These are phyloP conservation scores for Portunus trituberculatus DNA, from an alignment of 1,140 invertebrate genomes.

Conservation along the genomic window DNA sequence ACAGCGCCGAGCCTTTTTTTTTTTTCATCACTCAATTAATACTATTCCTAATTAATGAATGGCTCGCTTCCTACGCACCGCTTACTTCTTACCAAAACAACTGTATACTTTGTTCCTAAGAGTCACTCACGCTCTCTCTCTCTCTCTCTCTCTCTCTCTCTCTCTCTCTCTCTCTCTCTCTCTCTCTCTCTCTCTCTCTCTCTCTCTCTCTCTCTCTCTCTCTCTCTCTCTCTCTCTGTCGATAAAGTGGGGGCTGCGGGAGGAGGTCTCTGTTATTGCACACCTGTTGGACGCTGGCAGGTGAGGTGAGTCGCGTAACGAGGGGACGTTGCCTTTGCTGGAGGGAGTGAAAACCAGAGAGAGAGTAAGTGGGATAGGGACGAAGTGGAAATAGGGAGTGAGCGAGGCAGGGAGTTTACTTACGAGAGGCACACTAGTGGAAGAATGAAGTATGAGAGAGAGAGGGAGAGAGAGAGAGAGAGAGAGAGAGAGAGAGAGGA, in stretches of 20 bases:
- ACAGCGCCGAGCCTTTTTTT: not conserved
- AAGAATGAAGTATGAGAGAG: not conserved
- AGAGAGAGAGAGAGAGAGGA: not conserved
- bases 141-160: not conserved
- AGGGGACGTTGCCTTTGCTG: not conserved
- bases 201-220: not conserved
- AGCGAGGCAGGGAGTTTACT: too few species aligned
- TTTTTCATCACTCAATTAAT: not conserved
- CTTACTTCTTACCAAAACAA: too few species aligned
- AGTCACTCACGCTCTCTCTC: too few species aligned
- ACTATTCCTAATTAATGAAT: not conserved
- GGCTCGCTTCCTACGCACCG: not conserved
- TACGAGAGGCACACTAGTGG: not conserved
- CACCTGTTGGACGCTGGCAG: not conserved
- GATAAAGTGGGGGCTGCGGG: not conserved
- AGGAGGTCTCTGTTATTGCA: not conserved
- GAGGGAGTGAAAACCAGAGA: not conserved
- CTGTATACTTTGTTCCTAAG: too few species aligned
- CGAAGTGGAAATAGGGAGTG: too few species aligned
- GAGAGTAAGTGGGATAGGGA: not conserved
- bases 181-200: not conserved
- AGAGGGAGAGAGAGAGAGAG: not conserved
- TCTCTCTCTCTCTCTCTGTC: not conserved
- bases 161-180: not conserved
- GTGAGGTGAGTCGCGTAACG: constrained; percentile 17